These are phyloP conservation scores for Solenodon paradoxus DNA, from an alignment of 2,113 vertebrate species.

Conservation along the genomic window DNA sequence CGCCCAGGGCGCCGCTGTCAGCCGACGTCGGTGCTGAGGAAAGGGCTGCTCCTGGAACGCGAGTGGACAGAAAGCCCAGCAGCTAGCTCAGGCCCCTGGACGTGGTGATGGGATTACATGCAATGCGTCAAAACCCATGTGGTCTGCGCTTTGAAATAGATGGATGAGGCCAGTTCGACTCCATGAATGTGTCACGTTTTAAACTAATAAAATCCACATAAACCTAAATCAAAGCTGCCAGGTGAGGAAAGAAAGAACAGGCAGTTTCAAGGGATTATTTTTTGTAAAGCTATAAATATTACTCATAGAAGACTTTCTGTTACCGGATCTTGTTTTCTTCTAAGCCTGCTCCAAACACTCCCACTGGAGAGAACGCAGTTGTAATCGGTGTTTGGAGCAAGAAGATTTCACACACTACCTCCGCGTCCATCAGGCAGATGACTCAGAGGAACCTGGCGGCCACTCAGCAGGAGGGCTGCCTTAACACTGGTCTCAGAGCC, in stretches of 20 bases:
- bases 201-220: constrained; percentile 58
- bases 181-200: constrained; percentile 33
- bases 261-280: constrained; percentile 45
- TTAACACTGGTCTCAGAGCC: background rate
- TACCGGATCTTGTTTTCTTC: constrained; percentile 26
- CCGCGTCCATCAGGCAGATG: background rate
- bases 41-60: background rate
- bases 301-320: constrained; percentile 32
- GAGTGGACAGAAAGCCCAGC: constrained; percentile 25
- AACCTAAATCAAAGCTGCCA: constrained; percentile 42
- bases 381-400: background rate
- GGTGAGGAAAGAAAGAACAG: constrained; percentile 34
- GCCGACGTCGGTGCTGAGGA: background rate
- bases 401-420: background rate
- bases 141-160: constrained; percentile 30
- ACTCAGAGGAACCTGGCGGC: background rate
- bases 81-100: constrained; percentile 8
- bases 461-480: too few species aligned
- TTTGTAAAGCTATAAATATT: constrained; percentile 10
- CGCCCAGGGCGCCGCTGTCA: background rate
- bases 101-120: constrained; percentile 1
- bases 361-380: background rate
- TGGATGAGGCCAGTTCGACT: background rate
- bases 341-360: background rate
- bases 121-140: constrained; percentile 2